A percentile compares a stretch with the other conserved stretches of the same genome.
Conservation (phyloP, 2,797 vertebrate genomes). For the Myoxocephalus aenaeus region DNA sequence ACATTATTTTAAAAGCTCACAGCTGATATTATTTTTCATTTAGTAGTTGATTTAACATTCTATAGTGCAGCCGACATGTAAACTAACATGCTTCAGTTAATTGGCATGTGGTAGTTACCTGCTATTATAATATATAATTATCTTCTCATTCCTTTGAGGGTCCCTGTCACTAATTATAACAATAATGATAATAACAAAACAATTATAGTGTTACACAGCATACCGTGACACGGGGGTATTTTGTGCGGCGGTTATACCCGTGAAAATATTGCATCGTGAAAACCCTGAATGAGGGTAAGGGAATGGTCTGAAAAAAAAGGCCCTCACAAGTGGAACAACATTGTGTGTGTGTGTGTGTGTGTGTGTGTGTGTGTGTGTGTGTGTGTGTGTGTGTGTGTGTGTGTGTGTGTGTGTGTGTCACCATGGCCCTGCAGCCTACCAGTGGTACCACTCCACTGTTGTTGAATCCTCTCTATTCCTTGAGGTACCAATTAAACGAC, state of each 20-base stretch:
- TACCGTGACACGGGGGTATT: neutral
- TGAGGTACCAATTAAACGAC: slow-evolving; percentile 82
- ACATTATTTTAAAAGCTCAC: neutral
- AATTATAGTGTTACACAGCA: neutral
- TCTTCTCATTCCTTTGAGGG: neutral
- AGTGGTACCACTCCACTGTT: slow-evolving; percentile 64
- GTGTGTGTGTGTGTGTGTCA: slow-evolving; percentile 53
- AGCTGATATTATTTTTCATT: neutral
- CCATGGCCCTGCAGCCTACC: slow-evolving; percentile 64
- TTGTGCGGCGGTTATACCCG: neutral
- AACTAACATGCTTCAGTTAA: neutral
- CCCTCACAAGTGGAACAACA: slow-evolving; percentile 31
- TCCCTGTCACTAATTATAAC: neutral
- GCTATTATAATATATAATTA: neutral
- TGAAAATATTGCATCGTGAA: neutral
- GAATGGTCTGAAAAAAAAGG: slow-evolving; percentile 22
- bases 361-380: slow-evolving; percentile 13
- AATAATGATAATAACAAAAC: neutral
- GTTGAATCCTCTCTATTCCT: slow-evolving; percentile 79
- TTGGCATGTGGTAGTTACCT: neutral
- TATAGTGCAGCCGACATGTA: neutral
- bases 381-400: slow-evolving; percentile 19
- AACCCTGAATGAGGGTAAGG: neutral
- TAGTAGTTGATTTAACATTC: neutral
- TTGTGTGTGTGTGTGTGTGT: slow-evolving; percentile 26